Conservation (phyloP, 2,797 vertebrate genomes). For the Sebastes variabilis region DNA sequence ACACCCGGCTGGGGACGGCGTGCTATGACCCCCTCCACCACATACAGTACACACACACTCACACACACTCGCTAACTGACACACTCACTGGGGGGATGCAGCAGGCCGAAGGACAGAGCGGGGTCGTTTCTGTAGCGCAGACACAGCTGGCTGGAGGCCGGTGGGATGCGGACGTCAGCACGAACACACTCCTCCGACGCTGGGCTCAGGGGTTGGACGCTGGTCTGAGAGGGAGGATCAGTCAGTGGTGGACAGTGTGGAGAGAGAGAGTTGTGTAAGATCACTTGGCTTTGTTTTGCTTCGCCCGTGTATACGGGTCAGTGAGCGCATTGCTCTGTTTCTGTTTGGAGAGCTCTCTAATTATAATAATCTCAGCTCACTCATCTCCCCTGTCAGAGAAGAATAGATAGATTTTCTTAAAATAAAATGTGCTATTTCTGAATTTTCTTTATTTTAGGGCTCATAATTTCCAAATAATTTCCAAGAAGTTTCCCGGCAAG, state of each 20-base stretch:
- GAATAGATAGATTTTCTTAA: background rate
- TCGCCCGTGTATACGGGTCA: slow-evolving; percentile 18
- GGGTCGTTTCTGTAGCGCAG: slow-evolving; percentile 77
- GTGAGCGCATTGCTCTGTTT: slow-evolving; percentile 9
- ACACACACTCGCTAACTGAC: slow-evolving; percentile 10
- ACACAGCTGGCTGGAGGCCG: slow-evolving; percentile 87
- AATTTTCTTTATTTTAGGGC: background rate
- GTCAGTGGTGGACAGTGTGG: slow-evolving; percentile 31
- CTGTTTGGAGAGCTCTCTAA: slow-evolving; percentile 2
- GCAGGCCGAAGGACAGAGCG: slow-evolving; percentile 86
- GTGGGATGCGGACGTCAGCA: slow-evolving; percentile 89
- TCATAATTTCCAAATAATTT: background rate
- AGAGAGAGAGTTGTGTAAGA: slow-evolving; percentile 29
- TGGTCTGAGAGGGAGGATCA: slow-evolving; percentile 70
- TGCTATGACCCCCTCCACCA: slow-evolving; percentile 1
- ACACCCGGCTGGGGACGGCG: slow-evolving; percentile 24
- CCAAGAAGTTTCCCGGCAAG: background rate
- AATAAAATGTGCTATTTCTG: too few relatives aligned
- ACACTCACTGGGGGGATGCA: slow-evolving; percentile 93
- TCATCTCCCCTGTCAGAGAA: background rate
- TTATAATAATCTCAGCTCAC: slow-evolving; percentile 1
- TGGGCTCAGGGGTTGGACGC: slow-evolving; percentile 76
- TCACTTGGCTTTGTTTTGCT: slow-evolving; percentile 25
- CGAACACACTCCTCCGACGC: slow-evolving; percentile 87
- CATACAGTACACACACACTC: slow-evolving; percentile 1